Evolutionary conservation across 2,797 vertebrate species (phyloP).

Genomic region (Pampus argenteus): DNA sequence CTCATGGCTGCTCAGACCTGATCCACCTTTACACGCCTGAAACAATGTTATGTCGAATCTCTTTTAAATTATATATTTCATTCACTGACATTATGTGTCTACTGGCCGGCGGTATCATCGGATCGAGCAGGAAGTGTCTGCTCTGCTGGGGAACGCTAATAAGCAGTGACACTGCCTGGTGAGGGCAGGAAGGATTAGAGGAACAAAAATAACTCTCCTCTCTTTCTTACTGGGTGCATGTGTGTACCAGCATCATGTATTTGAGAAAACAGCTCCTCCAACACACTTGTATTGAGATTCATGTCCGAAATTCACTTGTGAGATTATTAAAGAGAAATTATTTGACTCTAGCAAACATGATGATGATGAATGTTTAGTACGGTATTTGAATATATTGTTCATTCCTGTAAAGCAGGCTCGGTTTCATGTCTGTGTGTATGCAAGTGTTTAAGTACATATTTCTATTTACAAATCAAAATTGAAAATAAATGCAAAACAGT

Average conservation of each 20-base stretch:
- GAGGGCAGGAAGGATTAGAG: conserved; percentile 78
- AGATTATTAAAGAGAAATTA: neutral
- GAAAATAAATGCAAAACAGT: neutral
- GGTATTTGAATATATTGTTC: neutral
- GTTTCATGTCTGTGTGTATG: neutral
- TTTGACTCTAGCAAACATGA: neutral
- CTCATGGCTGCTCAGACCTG: neutral
- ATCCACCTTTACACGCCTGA: conserved; percentile 1
- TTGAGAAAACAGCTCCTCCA: conserved; percentile 5
- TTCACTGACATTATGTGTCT: neutral
- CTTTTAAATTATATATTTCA: neutral
- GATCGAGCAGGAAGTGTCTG: conserved; percentile 59
- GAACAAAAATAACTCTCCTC: conserved; percentile 75
- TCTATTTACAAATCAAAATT: neutral
- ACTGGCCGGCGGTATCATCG: conserved; percentile 18
- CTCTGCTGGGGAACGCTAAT: conserved; percentile 66
- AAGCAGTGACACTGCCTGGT: conserved; percentile 70
- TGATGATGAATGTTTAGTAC: neutral
- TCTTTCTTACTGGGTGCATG: conserved; percentile 41
- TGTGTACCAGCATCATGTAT: conserved; percentile 10
- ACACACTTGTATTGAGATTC: conserved; percentile 2
- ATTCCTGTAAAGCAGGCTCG: neutral
- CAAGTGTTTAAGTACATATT: neutral
- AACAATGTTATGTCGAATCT: conserved; percentile 1
- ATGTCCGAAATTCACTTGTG: neutral